phyloP scores from a whole-genome alignment of 1,140 invertebrate genomes.

The Drosophila jambulina region DNA sequence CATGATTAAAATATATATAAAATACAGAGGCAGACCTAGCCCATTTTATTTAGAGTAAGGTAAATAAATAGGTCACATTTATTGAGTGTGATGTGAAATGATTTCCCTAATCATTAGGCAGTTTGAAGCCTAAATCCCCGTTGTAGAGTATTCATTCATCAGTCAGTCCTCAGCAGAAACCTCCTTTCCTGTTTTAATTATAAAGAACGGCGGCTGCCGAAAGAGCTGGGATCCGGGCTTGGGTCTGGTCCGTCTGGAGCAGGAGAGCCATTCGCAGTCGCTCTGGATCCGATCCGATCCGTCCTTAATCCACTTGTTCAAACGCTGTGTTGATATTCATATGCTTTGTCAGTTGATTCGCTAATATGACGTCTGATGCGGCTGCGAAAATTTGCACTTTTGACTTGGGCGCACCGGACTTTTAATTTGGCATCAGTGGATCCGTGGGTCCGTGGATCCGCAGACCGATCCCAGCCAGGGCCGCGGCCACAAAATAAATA shows the following conservation, averaged over 20 bases:
- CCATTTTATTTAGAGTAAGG: background rate
- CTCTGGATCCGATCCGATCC: conserved; percentile 27
- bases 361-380: conserved; percentile 82
- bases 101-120: too few relatives aligned
- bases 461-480: background rate
- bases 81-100: too few relatives aligned
- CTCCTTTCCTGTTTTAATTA: conserved; percentile 53
- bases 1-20: background rate
- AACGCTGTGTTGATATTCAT: conserved; percentile 84
- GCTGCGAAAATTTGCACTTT: conserved; percentile 84
- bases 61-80: background rate
- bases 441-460: background rate
- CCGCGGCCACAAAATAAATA: conserved; percentile 72
- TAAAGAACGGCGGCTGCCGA: conserved; percentile 33
- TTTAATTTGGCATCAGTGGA: conserved; percentile 65
- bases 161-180: too few relatives aligned
- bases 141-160: background rate
- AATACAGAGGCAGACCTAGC: too few relatives aligned
- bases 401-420: conserved; percentile 72
- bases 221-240: conserved; percentile 20
- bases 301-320: conserved; percentile 80
- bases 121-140: background rate
- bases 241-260: conserved; percentile 7
- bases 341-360: conserved; percentile 84
- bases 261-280: conserved; percentile 1